A percentile compares a stretch with the other conserved stretches of the same genome.
phyloP scores from a whole-genome alignment of 2,888 invertebrate genomes.

The Norana najaformis region DNA sequence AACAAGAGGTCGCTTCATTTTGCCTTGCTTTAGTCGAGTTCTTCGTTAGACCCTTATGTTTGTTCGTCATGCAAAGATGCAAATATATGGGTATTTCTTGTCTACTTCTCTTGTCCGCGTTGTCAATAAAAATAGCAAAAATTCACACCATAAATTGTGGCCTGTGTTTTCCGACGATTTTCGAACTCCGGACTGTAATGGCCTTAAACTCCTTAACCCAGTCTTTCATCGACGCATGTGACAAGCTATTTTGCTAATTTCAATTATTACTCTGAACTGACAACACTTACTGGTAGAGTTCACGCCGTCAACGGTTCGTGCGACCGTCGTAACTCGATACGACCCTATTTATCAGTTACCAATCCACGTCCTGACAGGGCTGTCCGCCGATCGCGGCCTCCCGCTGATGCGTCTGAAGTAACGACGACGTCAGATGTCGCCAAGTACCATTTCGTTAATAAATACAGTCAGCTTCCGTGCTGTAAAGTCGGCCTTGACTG shows the following conservation, averaged over 20 bases:
- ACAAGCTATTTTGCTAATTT: background rate
- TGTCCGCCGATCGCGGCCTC: background rate
- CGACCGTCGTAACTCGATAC: constrained; percentile 1
- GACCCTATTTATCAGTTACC: background rate
- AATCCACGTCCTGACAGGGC: background rate
- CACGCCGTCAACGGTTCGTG: background rate
- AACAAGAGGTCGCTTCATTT: too few relatives aligned
- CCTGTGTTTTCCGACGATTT: background rate
- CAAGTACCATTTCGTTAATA: background rate
- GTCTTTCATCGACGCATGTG: too few relatives aligned
- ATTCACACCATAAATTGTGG: background rate
- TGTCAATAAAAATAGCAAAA: background rate
- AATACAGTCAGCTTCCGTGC: background rate
- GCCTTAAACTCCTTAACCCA: background rate
- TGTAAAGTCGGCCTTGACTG: background rate
- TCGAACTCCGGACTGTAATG: background rate
- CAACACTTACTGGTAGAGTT: constrained; percentile 5
- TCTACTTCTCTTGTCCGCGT: background rate
- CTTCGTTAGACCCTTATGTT: too few relatives aligned
- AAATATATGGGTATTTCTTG: too few relatives aligned
- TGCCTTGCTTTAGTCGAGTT: too few relatives aligned
- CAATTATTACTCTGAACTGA: constrained; percentile 7
- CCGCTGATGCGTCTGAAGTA: background rate
- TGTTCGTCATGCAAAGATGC: too few relatives aligned
- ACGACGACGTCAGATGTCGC: background rate